Base-by-base conservation (phyloP, 2,888 invertebrate genomes). In the Tupiocoris notatus region DNA sequence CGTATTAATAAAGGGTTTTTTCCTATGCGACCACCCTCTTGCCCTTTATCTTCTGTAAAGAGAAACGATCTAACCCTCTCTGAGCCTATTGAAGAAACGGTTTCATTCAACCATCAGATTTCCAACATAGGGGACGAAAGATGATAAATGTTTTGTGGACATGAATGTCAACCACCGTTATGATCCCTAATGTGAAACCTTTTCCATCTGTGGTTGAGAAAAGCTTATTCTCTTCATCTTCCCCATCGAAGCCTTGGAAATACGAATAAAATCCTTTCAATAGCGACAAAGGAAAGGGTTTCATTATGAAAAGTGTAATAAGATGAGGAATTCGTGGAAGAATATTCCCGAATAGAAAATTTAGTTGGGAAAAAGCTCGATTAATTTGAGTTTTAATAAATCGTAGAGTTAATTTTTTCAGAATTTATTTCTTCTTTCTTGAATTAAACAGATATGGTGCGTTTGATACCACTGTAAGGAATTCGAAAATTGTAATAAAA, bases 81-180 rank as follows among this genome's bases (percentile, higher is more conserved):
- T 25, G 25, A 64, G 63, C 63, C 63, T 18, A 65, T 65, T 9
- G 20, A 65, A 65, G 65, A 39, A 65, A 65, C 65, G 20, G 56
- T 67, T 56, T 22, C 57, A 57, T 67, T 70, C 61, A 59, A 20
- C 16, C 54, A 54, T 70, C 58, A 58, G 70, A 70, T 70, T 70
- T 25, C 23, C n/a, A 59, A n/a, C 2, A 22, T 1, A 68, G 61
- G 70, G 70, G 70, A 25, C 25, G 70, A 21, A 17, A 18, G 59
- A 70, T 70, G 70, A 70, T 70, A 70, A 70, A 70, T 70, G 70
- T 24, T 59, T 59, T 70, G 59, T 70, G 61, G 61, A 70, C 59
- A 70, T 61, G 70, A 70, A 70, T 70, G 70, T 70, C 70, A 59
- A 58, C 70, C 70, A 24, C 59, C 58, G 61, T 59, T 70, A 20